Base-by-base conservation (phyloP, 2,888 invertebrate species). In the Dryobotodes eremita region DNA sequence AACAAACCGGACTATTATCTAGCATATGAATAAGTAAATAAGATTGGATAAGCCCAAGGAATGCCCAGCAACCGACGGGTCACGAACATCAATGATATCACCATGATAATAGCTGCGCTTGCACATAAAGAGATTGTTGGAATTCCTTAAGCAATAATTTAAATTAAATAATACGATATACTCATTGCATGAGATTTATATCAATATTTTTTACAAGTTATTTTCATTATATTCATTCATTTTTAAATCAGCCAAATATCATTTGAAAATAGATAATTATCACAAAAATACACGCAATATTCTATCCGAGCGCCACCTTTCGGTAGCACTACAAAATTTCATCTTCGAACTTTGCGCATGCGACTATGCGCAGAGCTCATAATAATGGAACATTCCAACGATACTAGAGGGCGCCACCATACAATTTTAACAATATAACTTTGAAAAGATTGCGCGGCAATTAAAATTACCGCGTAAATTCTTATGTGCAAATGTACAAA, bases 21-120 rank as follows among this genome's bases (percentile, higher is more conserved):
- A 88, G 91, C 89, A 89, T 92, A 90, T 92, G 91, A 92, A 93
- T 93, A 93, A 90, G 91, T 90, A 85, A 89, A 77, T 82, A 81
- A 80, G 81, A 79, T 69, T 13, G 76, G 82, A 82, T 86, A 88
- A 84, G 79, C 80, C 70, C 69, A 66, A 72, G 71, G 77, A 77
- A 78, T 83, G 65, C 78, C 69, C 83, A 71, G 75, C 73, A 59
- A 84, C 71, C 80, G 85, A 82, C 88, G 73, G 84, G 92, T 91
- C 92, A 90, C 91, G 91, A 90, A 85, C 84, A 86, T 87, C 85
- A 90, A 88, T 89, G 89, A 91, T 90, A 90, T 88, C 89, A 89
- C 85, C 73, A 80, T 71, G 82, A 80, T 79, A 80, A 79, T 77
- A 65, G 72, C 55, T 71, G 55, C 46, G 64, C 71, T 66, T 70